phyloP scores from a whole-genome alignment of 2,797 vertebrate species.

The Lepus oiostolus region DNA sequence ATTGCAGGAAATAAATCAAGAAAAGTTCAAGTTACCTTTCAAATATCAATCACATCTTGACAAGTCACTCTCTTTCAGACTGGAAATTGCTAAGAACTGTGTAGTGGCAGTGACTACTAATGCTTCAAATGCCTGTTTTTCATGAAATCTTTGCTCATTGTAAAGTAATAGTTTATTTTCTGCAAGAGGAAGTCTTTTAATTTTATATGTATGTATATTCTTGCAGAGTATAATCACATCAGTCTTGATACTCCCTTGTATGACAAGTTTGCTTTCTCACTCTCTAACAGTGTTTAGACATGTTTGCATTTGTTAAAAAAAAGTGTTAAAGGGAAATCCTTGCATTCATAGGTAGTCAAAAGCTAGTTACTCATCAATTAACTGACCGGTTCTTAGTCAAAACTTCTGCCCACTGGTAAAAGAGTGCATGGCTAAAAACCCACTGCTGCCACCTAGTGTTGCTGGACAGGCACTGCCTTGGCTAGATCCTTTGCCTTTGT shows the following conservation, averaged over 20 bases:
- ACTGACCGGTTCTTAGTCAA: conserved; percentile 42
- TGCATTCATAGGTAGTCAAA: neutral
- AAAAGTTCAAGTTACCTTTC: conserved; percentile 67
- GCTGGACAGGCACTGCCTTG: conserved; percentile 67
- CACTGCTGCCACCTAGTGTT: conserved; percentile 90
- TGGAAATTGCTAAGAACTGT: neutral
- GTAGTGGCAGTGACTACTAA: neutral
- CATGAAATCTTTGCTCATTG: neutral
- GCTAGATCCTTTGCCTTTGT: conserved; percentile 18
- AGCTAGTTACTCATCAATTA: conserved; percentile 49
- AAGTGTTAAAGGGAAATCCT: neutral
- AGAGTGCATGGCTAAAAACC: conserved; percentile 85
- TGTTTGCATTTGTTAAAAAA: neutral
- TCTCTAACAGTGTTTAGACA: neutral
- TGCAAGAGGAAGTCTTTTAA: neutral
- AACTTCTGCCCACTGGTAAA: conserved; percentile 79
- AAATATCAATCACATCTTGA: conserved; percentile 57
- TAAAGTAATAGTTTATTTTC: conserved; percentile 23
- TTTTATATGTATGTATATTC: neutral
- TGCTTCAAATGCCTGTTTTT: conserved; percentile 59
- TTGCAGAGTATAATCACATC: neutral
- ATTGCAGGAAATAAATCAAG: conserved; percentile 76
- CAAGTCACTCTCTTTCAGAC: conserved; percentile 31
- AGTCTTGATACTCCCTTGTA: neutral
- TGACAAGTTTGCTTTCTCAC: neutral